phyloP scores from a whole-genome alignment of 2,797 vertebrate species.

The Myripristis jacobus region DNA sequence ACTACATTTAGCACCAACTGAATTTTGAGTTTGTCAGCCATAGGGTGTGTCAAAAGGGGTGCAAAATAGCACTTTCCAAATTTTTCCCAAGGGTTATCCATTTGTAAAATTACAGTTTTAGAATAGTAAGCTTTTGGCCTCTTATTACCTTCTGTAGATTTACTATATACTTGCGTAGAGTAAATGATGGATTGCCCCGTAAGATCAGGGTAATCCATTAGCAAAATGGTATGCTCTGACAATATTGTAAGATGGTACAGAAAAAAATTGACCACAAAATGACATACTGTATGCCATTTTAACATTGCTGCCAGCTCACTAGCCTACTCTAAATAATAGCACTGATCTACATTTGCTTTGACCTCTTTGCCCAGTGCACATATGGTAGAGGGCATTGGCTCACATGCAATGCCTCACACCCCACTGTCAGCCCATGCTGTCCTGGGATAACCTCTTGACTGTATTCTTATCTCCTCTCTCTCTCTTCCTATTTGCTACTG shows the following conservation, averaged over 20 bases:
- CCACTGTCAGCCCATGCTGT: not conserved
- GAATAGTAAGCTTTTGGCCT: not conserved
- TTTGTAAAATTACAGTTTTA: not conserved
- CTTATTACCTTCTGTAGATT: not conserved
- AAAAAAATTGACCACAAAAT: too few species aligned
- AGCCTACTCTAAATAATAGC: too few species aligned
- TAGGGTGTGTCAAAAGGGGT: not conserved
- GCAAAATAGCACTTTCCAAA: not conserved
- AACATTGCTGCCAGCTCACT: too few species aligned
- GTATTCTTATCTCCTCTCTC: conserved; percentile 14
- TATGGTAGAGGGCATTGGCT: not conserved
- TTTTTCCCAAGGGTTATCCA: not conserved
- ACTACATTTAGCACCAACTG: not conserved
- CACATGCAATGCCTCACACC: not conserved
- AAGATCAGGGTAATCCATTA: not conserved
- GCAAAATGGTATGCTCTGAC: not conserved
- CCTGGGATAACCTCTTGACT: conserved; percentile 16
- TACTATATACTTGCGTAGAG: too few species aligned
- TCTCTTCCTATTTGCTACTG: conserved; percentile 6
- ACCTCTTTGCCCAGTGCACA: not conserved
- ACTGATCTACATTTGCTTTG: not conserved
- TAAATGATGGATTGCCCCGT: too few species aligned
- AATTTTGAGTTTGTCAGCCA: conserved; percentile 1
- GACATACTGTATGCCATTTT: too few species aligned
- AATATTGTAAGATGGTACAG: too few species aligned